Base-by-base conservation (phyloP, 37 sponge, comb jelly and placozoan genomes). In the Bolinopsis microptera region DNA sequence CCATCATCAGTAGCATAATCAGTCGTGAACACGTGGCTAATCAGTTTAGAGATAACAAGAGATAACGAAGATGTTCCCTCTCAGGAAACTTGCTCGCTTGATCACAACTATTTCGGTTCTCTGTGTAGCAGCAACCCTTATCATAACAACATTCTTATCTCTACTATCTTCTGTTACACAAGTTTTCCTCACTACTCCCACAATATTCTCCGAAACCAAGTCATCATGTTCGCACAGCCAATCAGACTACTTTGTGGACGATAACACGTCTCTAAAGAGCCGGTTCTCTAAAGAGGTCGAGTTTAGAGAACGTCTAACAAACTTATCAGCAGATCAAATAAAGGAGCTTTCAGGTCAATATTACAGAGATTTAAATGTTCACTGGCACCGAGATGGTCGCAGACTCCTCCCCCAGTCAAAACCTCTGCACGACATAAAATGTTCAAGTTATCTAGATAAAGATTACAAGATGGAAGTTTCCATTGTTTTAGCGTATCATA, bases 371-470 rank as follows among this genome's bases (percentile, higher is more conserved):
- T 5, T 48, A 18, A 48, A 5, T 13, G 13, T 48, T 18, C 61
- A 48, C 61, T 48, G 5, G 9, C 13, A 5, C 13, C 5, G 13
- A 48, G 13, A 5, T 48, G 5, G 9, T 48, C 13, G 61, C 61
- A 48, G 61, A 48, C 61, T 48, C 61, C 90, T 86, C 61, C 90
- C 90, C 26, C 25, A 9, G 26, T 86, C 90, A 24, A 39, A 41
- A n/a, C 41, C 90, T 3, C 90, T 86, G 9, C 39, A 36, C 48
- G 38, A 38, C 26, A 30, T n/a, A 30, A 9, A 86, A 40, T 86
- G 90, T 86, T 38, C 39, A 16, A 48, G 28, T 3, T 86, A 86
- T 39, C 2, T 86, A 3, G 90, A 86, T 3, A 38, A 38, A 27
- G 24, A 23, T 26, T 86, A 41, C 36, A 34, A 86, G 3, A 28